Base-by-base conservation (phyloP, 2,113 vertebrate genomes). In the Oostethus manadensis region DNA sequence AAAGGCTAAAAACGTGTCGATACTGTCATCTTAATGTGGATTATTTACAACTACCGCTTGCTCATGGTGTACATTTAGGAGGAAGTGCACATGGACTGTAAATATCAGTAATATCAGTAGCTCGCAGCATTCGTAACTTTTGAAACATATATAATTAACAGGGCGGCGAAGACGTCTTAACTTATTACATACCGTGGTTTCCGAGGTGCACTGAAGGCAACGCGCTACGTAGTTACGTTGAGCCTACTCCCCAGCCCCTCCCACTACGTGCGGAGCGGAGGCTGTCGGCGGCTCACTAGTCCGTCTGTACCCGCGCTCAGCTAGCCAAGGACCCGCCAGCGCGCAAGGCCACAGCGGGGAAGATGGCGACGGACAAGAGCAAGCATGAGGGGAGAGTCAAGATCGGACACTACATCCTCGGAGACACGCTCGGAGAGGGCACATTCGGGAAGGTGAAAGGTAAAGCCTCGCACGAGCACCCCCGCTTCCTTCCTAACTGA, bases 401-500 rank as follows among this genome's bases (percentile, higher is more conserved):
- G 89, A 98, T 98, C 1, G 95, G 96, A 65, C 94, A 97, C 67
- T 97, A 98, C 60, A 95, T 97, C 64, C 76, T 98, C 38, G 96
- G 96, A 7, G 96, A 98, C 71, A 98, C 95, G 17, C 91, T 98
- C 4, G 96, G 96, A 43, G 95, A 98, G 54, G 96, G 96, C 51
- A 98, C 96, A 18, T 98, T 98, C 72, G 96, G 96, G 49, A 98
- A 98, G 88, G 95, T 98, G 64, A 98, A 98, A 89, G 94, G 95
- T 97, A 85, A 73, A 18, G 40, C 22, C 4, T 7, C 22, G 40
- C 38, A 40, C 17, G 21, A 15, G 14, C 8, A 26, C 11, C 40
- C 29, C 8, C 45, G 2, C 43, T 38, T 49, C 33, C 54, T 35
- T 57, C 44, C 11, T 42, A 55, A 40, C 35, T 44, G 62, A 68